phyloP scores from a whole-genome alignment of 1,140 invertebrate genomes.

The Nasonia vitripennis region DNA sequence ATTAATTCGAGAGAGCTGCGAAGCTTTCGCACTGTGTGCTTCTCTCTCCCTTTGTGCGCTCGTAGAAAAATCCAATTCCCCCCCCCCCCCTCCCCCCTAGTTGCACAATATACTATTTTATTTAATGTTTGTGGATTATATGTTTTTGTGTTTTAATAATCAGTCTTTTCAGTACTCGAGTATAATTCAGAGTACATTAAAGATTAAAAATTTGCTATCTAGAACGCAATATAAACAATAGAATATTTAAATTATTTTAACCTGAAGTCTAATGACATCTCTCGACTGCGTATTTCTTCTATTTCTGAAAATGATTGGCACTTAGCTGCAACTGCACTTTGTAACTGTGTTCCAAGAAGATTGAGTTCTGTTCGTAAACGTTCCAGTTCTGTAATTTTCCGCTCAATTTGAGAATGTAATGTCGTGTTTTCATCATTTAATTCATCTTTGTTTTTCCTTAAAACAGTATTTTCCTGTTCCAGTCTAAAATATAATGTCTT shows the following conservation, averaged over 20 bases:
- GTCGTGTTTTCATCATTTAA: conserved; percentile 84
- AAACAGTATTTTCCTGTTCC: conserved; percentile 76
- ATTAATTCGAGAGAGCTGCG: conserved; percentile 18
- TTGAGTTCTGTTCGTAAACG: conserved; percentile 79
- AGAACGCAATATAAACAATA: too few species aligned
- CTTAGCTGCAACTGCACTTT: conserved; percentile 83
- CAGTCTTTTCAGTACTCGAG: too few species aligned
- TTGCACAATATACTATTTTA: too few species aligned
- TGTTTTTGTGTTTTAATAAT: too few species aligned
- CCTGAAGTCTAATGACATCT: conserved; percentile 85
- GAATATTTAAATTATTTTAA: conserved; percentile 49
- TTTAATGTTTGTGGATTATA: too few species aligned
- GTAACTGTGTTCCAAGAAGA: conserved; percentile 80
- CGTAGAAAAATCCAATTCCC: too few species aligned
- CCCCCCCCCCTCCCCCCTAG: too few species aligned
- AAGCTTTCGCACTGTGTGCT: background rate
- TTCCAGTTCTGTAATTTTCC: conserved; percentile 82
- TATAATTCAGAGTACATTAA: too few species aligned
- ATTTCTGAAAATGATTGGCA: conserved; percentile 87
- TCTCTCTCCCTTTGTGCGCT: background rate
- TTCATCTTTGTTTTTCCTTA: conserved; percentile 78
- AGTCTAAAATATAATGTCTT: conserved; percentile 60
- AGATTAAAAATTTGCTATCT: background rate
- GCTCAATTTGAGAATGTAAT: conserved; percentile 81
- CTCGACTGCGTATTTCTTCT: conserved; percentile 87